Evolutionary conservation across 2,113 vertebrate genomes (phyloP).

Genomic region (Chinchilla lanigera): DNA sequence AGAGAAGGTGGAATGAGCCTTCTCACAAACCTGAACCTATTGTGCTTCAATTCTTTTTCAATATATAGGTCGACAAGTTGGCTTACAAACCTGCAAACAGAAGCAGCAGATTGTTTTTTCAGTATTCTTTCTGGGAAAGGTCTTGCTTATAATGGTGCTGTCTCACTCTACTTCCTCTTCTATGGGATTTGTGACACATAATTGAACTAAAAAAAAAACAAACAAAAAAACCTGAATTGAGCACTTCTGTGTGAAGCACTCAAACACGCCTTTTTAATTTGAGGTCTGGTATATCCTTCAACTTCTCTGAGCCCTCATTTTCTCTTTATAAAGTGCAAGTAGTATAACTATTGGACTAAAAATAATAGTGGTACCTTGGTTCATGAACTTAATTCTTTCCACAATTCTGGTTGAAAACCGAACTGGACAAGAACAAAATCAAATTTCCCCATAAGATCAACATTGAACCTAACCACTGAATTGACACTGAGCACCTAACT

Average conservation of each 20-base stretch:
- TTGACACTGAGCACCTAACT: neutral
- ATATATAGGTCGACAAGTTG: neutral
- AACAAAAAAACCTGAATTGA: neutral
- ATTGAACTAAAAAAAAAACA: constrained; percentile 50
- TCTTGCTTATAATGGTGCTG: constrained; percentile 49
- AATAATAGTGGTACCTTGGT: neutral
- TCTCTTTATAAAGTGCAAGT: neutral
- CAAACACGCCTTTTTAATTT: neutral
- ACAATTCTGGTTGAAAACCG: neutral
- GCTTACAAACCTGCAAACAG: constrained; percentile 17
- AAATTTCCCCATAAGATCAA: neutral
- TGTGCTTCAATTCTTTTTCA: constrained; percentile 33
- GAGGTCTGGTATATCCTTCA: neutral
- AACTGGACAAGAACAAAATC: neutral
- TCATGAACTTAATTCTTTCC: neutral
- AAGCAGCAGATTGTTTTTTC: constrained; percentile 50
- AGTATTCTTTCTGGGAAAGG: constrained; percentile 65
- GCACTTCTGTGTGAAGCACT: constrained; percentile 33
- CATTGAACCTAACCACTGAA: neutral
- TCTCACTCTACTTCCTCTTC: constrained; percentile 54
- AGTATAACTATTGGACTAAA: neutral
- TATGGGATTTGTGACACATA: constrained; percentile 63
- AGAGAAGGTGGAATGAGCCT: neutral
- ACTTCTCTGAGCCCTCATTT: neutral
- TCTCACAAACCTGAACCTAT: neutral